Evolutionary conservation across 35 echinoderm and acorn worm genomes (phyloP), one percentile per base, ranked within the genome.

Genomic region (Ptychodera flava): DNA sequence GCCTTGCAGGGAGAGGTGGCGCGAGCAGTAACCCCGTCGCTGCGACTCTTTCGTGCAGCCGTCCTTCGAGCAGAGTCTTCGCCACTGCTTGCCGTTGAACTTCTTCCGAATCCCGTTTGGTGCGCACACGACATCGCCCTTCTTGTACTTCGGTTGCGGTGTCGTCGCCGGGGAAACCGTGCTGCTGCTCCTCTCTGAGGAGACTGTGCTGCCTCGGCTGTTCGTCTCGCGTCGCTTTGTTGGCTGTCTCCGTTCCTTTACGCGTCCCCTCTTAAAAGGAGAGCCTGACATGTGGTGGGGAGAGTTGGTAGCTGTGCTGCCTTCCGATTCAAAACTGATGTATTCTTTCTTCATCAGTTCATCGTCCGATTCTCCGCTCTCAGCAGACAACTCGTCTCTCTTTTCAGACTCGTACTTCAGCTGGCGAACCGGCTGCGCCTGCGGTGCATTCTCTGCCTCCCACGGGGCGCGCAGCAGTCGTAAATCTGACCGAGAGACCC

Each of bases 41-140:
- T 97, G 95, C n/a, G 95, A 97, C 53, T 97, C 95, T 79, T 97
- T 97, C 78, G 91, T 93, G 85, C 95, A 97, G 1, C 95, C 95
- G 29, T 97, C 95, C 31, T 88, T 90, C n/a, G 95, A 94, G 77
- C 95, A 97, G 15, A 97, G 85, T 0, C 95, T 35, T n/a, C 95
- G 87, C 95, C 95, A 97, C 86, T 97, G 95, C 77, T 97, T 97
- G 15, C 95, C 95, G 75, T 97, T 97, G 85, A 91, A 97, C 82
- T 97, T 97, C 79, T 97, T 97, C 16, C 95, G 86, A 0, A 97
- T 92, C 16, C 95, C 92, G 82, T 97, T 97, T 28, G 95, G 85
- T 35, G 93, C 93, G 85, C 92, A 94, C 31, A 97, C 90, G 29
- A 97, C 95, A 32, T 97, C 95, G 16, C 95, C 95, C 78, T 97